Conservation (phyloP, 2,113 vertebrate genomes). For the Gymnarchus niloticus region DNA sequence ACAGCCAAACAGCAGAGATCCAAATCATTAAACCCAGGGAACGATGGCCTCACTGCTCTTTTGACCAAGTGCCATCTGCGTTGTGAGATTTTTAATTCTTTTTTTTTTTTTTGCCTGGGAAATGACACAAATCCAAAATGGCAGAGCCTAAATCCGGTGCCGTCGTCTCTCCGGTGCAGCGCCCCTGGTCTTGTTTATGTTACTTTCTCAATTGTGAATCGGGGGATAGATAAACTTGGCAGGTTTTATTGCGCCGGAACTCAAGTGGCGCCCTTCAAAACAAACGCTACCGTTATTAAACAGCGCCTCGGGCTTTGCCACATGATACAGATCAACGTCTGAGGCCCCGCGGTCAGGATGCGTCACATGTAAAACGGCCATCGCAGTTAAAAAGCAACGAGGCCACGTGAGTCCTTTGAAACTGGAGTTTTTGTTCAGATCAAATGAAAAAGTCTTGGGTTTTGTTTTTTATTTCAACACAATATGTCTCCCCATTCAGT, state of each 20-base stretch:
- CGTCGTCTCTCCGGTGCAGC: conserved; percentile 16
- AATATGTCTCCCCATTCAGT: background rate
- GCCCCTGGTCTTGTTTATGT: conserved; percentile 20
- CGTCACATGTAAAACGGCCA: background rate
- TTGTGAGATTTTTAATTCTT: conserved; percentile 16
- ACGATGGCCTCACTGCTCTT: conserved; percentile 31
- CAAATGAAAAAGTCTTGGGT: background rate
- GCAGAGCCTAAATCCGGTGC: conserved; percentile 16
- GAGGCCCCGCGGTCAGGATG: background rate
- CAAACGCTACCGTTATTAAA: background rate
- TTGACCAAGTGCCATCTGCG: conserved; percentile 38
- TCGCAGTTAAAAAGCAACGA: too few species aligned
- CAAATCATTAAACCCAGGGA: conserved; percentile 37
- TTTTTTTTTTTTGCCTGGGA: background rate
- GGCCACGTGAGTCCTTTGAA: background rate
- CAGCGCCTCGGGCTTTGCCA: background rate
- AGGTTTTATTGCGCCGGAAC: background rate
- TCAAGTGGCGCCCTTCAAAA: background rate
- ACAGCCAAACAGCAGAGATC: conserved; percentile 32
- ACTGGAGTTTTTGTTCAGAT: background rate
- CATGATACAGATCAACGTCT: background rate
- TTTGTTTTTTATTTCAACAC: background rate
- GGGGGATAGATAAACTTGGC: background rate
- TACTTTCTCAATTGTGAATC: conserved; percentile 17
- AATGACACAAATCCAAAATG: conserved; percentile 21